phyloP scores from a whole-genome alignment of 2,888 invertebrate species.

The Caradrina kadenii region DNA sequence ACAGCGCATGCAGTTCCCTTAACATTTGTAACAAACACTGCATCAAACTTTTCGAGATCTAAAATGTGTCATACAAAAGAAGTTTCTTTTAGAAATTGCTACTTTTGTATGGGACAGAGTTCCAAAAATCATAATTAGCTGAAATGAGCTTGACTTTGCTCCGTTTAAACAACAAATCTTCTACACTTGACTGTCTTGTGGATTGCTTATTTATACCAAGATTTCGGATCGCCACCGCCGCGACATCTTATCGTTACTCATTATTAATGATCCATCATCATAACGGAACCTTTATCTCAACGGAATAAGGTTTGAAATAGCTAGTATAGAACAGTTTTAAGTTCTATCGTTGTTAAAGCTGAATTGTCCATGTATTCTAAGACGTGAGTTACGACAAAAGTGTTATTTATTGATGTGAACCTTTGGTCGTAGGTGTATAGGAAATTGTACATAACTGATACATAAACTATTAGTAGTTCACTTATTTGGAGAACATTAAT shows the following conservation, averaged over 20 bases:
- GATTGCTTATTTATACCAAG: slow-evolving; percentile 45
- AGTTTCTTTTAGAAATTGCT: background rate
- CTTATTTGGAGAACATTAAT: slow-evolving; percentile 1
- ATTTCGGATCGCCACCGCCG: slow-evolving; percentile 55
- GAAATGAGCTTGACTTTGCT: background rate
- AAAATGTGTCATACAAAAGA: background rate
- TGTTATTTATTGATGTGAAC: slow-evolving; percentile 45
- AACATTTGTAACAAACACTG: background rate
- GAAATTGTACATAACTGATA: slow-evolving; percentile 31
- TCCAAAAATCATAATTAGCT: background rate
- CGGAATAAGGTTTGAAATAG: slow-evolving; percentile 32
- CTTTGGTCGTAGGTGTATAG: slow-evolving; percentile 37
- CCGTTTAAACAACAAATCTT: slow-evolving; percentile 14
- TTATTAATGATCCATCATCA: slow-evolving; percentile 56
- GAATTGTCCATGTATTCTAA: slow-evolving; percentile 43
- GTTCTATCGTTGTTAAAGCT: slow-evolving; percentile 27
- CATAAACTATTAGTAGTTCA: slow-evolving; percentile 10
- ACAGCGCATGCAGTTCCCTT: background rate
- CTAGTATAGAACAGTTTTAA: slow-evolving; percentile 5
- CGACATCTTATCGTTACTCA: slow-evolving; percentile 57
- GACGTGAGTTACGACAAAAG: slow-evolving; percentile 52
- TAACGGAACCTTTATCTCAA: slow-evolving; percentile 25
- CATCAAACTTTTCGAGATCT: background rate
- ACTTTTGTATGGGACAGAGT: background rate
- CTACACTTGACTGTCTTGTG: slow-evolving; percentile 9